A percentile compares a stretch with the other conserved stretches of the same genome.
Conservation (phyloP, 1,140 invertebrate species). For the Drosophila baimaii region DNA sequence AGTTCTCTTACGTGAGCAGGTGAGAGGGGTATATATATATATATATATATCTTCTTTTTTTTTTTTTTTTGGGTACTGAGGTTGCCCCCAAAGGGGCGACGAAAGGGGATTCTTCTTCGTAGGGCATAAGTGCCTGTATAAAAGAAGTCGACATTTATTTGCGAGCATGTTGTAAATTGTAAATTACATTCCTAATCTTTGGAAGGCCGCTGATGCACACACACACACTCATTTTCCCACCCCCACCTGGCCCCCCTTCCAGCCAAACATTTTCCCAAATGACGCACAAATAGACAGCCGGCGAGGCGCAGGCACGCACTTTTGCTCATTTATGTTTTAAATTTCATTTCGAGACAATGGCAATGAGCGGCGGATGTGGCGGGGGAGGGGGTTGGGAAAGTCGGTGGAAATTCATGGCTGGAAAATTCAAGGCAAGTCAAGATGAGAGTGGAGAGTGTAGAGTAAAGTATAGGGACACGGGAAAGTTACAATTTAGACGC, state of each 20-base stretch:
- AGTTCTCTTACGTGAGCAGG: conserved; percentile 42
- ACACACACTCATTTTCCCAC: neutral
- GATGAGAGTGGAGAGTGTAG: conserved; percentile 35
- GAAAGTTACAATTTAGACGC: conserved; percentile 68
- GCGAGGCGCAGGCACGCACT: conserved; percentile 65
- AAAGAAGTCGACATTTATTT: conserved; percentile 83
- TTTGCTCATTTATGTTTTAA: conserved; percentile 82
- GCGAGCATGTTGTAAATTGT: conserved; percentile 83
- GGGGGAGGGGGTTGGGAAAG: no score
- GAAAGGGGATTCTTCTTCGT: conserved; percentile 16
- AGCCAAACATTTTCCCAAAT: conserved; percentile 28
- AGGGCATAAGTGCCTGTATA: conserved; percentile 77
- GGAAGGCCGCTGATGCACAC: conserved; percentile 40
- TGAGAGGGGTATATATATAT: no score
- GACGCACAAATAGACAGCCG: conserved; percentile 60
- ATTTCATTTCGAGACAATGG: conserved; percentile 74
- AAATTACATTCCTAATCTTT: conserved; percentile 83
- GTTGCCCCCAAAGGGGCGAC: neutral
- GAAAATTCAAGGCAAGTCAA: conserved; percentile 30
- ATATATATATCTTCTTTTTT: no score
- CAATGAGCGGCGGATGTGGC: neutral
- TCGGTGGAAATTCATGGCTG: neutral
- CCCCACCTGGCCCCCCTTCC: neutral
- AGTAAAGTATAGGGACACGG: conserved; percentile 41
- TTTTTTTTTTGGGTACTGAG: conserved; percentile 11